Base-by-base conservation (phyloP, 2,888 invertebrate species). In the Athrips mouffetella region DNA sequence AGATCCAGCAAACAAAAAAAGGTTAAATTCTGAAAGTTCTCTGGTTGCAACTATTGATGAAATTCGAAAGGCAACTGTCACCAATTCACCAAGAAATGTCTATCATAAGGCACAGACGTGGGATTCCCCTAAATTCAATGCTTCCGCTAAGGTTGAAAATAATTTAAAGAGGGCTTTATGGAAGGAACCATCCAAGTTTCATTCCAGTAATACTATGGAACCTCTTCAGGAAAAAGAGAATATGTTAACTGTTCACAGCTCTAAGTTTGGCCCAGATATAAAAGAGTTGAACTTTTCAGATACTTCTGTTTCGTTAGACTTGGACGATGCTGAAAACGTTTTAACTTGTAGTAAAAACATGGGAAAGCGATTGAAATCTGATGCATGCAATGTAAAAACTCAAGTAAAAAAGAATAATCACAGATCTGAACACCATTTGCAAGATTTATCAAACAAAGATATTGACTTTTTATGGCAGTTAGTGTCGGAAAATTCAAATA, bases 11-110 rank as follows among this genome's bases (percentile, higher is more conserved):
- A 76, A 65, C 57, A 80, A 89, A 66, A 77, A 87, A 60, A 72
- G 82, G 55, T 65, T 85, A 31, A 88, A 83, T 63, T 89, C 89
- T 18, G 90, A 90, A 64, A 91, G 91, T 65, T 90, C 91, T 5
- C 71, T 91, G 5, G 91, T 91, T 5, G 91, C 91, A 8, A 91
- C 91, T 1, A 91, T 91, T 51, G 91, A 91, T 63, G 91, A 91
- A 76, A 91, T 91, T 31, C 78, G 91, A 35, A 90, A 89, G 60
- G 89, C 87, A 31, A 89, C 90, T 2, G 84, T 83, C 0, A 89
- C 89, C 13, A 90, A 90, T 65, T 91, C 90, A 3, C 91, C 90
- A 3, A 81, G 89, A 61, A 89, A 89, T 63, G 72, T 90, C 49
- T 91, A 89, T 64, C 89, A 90, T 47, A 80, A 90, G 53, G 80